A percentile compares a stretch with the other conserved stretches of the same genome.
Evolutionary conservation across 2,888 invertebrate genomes (phyloP).

Genomic region (Papilio demoleus): DNA sequence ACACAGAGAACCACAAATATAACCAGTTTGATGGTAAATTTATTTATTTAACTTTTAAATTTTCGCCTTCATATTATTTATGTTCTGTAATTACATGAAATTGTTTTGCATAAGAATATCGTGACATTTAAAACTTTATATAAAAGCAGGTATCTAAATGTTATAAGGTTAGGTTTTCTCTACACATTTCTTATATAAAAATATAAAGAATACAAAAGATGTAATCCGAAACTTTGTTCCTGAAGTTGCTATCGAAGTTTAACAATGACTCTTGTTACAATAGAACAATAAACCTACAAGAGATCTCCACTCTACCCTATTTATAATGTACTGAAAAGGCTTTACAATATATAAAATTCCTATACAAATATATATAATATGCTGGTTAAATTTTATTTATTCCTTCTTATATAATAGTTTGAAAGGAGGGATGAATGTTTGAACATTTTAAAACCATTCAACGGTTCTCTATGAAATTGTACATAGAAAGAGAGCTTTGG

Average conservation of each 20-base stretch:
- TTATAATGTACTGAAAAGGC: slow-evolving; percentile 32
- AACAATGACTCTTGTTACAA: slow-evolving; percentile 39
- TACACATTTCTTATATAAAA: slow-evolving; percentile 12
- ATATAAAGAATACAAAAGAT: slow-evolving; percentile 33
- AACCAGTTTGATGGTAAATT: no score
- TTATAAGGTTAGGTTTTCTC: not conserved
- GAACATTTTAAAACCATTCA: no score
- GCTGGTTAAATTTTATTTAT: not conserved
- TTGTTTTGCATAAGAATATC: no score
- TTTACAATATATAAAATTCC: slow-evolving; percentile 20
- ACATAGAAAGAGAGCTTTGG: no score
- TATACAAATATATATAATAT: not conserved
- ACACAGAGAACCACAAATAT: no score
- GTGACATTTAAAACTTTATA: no score
- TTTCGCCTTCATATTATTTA: no score
- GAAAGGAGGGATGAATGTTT: no score
- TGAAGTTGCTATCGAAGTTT: slow-evolving; percentile 36
- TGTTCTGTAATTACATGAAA: no score
- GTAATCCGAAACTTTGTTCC: slow-evolving; percentile 29
- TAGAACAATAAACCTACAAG: slow-evolving; percentile 34
- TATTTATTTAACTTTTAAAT: no score
- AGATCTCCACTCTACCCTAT: slow-evolving; percentile 30
- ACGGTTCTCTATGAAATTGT: no score
- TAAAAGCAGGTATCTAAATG: not conserved
- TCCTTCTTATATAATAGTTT: no score